Evolutionary conservation across 2,797 vertebrate species (phyloP), one percentile per base, ranked within the genome.

Genomic region (Hipposideros larvatus): DNA sequence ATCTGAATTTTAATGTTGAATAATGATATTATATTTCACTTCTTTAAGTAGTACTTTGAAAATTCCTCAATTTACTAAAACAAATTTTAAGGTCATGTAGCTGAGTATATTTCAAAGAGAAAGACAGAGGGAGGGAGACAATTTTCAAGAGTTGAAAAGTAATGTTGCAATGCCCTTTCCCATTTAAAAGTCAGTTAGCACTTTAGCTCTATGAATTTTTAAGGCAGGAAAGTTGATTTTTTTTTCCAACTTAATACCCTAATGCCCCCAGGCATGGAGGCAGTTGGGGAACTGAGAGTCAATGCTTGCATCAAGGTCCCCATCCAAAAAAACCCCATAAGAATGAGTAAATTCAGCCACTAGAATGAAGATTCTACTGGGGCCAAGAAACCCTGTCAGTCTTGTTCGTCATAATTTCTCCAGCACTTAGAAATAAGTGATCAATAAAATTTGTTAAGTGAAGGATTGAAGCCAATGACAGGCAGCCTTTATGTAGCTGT

Each of bases 231-330:
- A 65, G 41, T 11, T 21, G 15, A 0, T 24, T 43, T 79, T 18
- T 18, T 18, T 34, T 59, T 9, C 5, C 51, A 53, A 11, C 1
- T 26, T 26, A 70, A 19, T 0, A 22, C 3, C 2, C 4, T 3
- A 5, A 0, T 63, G 19, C 8, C 14, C 1, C 2, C 8, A 5
- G n/a, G 18, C 37, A 59, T 70, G 9, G 2, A 90, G 26, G 22
- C 4, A 4, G 4, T 2, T 66, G 9, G 21, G n/a, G 4, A 31
- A n/a, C 0, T 51, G 3, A 91, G 11, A 61, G 41, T 48, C 10
- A 41, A 7, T 6, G 7, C 8, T 65, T 26, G 1, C 1, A 24
- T 86, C 5, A 37, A 7, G 2, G 3, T 48, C 14, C 31, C 21
- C 31, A 77, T n/a, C 7, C 14, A 48, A 31, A 83, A 31, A 26